These are phyloP conservation scores for Choloepus didactylus DNA, from an alignment of 2,797 vertebrate genomes.

Conservation along the genomic window DNA sequence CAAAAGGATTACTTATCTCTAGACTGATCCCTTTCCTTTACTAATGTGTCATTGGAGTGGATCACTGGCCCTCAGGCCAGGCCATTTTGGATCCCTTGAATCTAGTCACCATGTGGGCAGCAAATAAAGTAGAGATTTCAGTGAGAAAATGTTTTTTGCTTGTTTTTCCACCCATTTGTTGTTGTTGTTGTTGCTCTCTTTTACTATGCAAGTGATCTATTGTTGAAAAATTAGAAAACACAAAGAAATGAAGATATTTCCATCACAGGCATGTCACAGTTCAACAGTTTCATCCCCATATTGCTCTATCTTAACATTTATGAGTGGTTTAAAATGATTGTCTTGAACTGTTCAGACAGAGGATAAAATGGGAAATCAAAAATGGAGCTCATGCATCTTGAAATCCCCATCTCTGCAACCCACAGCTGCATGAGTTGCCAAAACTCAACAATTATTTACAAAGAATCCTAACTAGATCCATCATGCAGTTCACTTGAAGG, in stretches of 20 bases:
- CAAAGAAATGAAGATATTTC: conserved; percentile 6
- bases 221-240: conserved; percentile 15
- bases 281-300: neutral
- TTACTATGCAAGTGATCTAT: neutral
- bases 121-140: neutral
- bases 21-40: neutral
- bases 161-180: neutral
- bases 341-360: conserved; percentile 4
- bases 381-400: neutral
- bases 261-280: neutral
- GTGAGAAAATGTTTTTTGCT: neutral
- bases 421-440: neutral
- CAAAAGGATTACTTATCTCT: neutral
- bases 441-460: neutral
- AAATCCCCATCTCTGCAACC: neutral
- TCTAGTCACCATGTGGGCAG: neutral
- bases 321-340: neutral
- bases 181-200: neutral
- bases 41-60: neutral
- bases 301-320: conserved; percentile 21
- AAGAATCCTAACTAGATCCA: neutral
- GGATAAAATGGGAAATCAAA: neutral
- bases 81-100: neutral
- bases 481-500: neutral
- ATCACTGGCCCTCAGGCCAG: neutral